A percentile compares a stretch with the other conserved stretches of the same genome.
Conservation (phyloP, 2,888 invertebrate species). For the Eledone cirrhosa region DNA sequence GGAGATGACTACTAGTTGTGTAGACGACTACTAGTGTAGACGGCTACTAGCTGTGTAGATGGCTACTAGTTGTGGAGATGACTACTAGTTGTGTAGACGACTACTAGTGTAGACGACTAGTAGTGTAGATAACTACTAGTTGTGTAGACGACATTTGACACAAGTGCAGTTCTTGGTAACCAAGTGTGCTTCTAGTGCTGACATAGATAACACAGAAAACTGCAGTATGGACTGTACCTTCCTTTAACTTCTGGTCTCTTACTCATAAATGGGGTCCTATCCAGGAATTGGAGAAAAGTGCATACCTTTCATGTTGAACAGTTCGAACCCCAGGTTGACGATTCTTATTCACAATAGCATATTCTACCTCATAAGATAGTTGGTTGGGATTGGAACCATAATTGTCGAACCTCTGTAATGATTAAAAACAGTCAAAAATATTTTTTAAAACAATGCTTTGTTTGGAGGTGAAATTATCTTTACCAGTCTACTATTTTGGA, state of each 20-base stretch:
- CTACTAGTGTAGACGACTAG: too few relatives aligned
- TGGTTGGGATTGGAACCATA: background rate
- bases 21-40: too few relatives aligned
- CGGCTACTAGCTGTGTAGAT: too few relatives aligned
- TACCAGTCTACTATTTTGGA: too few relatives aligned
- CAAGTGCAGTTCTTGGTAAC: background rate
- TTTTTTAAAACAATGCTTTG: background rate
- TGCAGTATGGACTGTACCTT: background rate
- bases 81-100: too few relatives aligned
- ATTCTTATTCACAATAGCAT: constrained; percentile 25
- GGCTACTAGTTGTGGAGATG: too few relatives aligned
- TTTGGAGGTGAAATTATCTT: background rate
- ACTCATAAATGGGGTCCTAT: background rate
- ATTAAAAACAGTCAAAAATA: background rate
- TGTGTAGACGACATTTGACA: background rate
- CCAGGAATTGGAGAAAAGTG: constrained; percentile 5
- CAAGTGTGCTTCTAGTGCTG: background rate
- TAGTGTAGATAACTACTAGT: too few relatives aligned
- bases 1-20: too few relatives aligned
- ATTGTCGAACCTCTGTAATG: background rate
- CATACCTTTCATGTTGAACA: constrained; percentile 22
- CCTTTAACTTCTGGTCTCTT: constrained; percentile 1
- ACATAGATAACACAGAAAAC: background rate
- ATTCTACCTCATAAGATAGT: constrained; percentile 4
- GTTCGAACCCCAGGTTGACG: constrained; percentile 5